Conservation (phyloP, 2,888 invertebrate species). For the Himalopsyche kuldschensis region DNA sequence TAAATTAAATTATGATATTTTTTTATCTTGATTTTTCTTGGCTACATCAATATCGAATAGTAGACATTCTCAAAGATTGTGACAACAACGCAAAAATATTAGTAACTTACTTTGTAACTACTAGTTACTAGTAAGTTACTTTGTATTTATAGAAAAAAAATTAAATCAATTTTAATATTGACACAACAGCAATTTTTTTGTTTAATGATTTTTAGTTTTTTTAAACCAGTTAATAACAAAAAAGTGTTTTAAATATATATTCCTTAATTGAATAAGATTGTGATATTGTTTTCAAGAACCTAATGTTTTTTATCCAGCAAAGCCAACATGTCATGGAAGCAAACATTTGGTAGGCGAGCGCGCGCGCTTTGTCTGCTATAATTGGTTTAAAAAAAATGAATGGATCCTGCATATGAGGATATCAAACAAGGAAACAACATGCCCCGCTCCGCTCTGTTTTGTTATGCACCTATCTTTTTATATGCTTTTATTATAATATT, state of each 20-base stretch:
- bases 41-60: no score
- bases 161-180: not conserved
- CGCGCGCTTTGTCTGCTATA: constrained; percentile 38
- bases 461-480: not conserved
- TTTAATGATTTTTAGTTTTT: no score
- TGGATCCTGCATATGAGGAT: constrained; percentile 33
- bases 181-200: no score
- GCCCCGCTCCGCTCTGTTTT: not conserved
- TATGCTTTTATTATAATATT: not conserved
- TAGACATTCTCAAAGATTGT: no score
- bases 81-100: no score
- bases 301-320: not conserved
- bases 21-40: no score
- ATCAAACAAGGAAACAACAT: constrained; percentile 29
- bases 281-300: not conserved
- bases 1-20: no score
- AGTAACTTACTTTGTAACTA: no score
- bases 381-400: constrained; percentile 36
- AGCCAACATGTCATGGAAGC: constrained; percentile 15
- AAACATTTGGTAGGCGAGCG: constrained; percentile 38
- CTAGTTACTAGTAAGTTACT: no score
- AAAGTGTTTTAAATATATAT: no score
- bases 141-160: not conserved
- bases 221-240: no score
- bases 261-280: no score